Base-by-base conservation (phyloP, 1,140 invertebrate species). In the Drosophila simulans region DNA sequence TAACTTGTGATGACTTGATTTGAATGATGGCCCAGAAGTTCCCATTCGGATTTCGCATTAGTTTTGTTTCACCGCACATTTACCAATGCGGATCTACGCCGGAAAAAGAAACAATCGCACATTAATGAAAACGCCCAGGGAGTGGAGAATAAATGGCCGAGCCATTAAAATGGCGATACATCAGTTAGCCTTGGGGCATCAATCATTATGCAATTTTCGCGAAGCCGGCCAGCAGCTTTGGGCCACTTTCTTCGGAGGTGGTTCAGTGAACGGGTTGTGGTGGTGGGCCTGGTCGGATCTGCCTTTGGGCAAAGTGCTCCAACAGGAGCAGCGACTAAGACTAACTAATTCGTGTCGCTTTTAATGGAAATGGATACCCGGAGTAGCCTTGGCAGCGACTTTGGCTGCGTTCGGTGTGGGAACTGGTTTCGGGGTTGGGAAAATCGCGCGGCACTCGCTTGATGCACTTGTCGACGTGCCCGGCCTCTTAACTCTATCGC, bases 381-480 rank as follows among this genome's bases (percentile, higher is more conserved):
- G 10, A 13, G 34, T 35, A 72, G 69, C 69, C 68, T 72, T 72
- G 69, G 48, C 68, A 52, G 64, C 51, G 68, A 57, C 68, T 70
- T 60, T 71, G 64, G 25, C 11, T 46, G 27, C 49, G 22, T 12
- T 60, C 15, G 10, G 39, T 73, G 69, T 76, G 66, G 78, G 55
- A 84, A 85, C 80, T 58, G 76, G 83, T 86, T 79, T 70, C 34
- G 49, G 62, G 55, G 51, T 56, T 76, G 77, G 65, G 42, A 78
- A 86, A 82, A 75, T 58, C 45, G 27, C 35, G 70, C 68, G 70
- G 48, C 57, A 65, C 37, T 71, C 75, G 58, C 68, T 69, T 69
- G 48, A 71, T 60, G 65, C 72, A 80, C 81, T 80, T 60, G 82
- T 40, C 55, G 48, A 49, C 45, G 64, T 51, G 54, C 43, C 22